Percentiles rank a stretch among this genome's conserved stretches.
Conservation (phyloP, 2,113 vertebrate genomes). For the Mus musculus region DNA sequence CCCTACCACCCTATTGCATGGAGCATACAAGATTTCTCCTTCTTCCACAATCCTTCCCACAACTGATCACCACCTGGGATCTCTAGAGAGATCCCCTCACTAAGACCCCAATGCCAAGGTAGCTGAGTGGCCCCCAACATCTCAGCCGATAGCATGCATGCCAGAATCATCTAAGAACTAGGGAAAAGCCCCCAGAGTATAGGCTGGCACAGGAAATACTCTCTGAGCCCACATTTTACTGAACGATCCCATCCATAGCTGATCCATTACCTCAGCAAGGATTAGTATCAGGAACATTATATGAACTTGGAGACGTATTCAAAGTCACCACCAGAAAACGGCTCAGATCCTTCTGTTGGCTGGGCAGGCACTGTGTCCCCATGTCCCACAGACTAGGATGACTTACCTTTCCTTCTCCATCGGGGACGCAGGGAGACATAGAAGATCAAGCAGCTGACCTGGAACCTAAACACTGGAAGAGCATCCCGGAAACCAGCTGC, state of each 20-base stretch:
- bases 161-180: not conserved
- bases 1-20: too few relatives aligned
- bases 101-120: not conserved
- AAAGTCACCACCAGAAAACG: not conserved
- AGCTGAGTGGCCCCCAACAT: not conserved
- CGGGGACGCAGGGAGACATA: not conserved
- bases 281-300: not conserved
- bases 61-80: not conserved
- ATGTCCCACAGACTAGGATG: not conserved
- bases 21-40: too few relatives aligned
- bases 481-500: not conserved
- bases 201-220: not conserved
- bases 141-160: not conserved
- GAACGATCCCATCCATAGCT: too few relatives aligned
- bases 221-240: too few relatives aligned
- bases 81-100: not conserved
- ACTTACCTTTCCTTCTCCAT: not conserved
- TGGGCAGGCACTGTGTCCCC: not conserved
- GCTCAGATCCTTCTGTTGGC: too few relatives aligned
- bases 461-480: not conserved
- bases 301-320: not conserved
- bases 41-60: not conserved
- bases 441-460: not conserved
- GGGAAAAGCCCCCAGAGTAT: not conserved
- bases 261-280: not conserved